phyloP scores from a whole-genome alignment of 2,888 invertebrate genomes.

The Pheosia tremula region DNA sequence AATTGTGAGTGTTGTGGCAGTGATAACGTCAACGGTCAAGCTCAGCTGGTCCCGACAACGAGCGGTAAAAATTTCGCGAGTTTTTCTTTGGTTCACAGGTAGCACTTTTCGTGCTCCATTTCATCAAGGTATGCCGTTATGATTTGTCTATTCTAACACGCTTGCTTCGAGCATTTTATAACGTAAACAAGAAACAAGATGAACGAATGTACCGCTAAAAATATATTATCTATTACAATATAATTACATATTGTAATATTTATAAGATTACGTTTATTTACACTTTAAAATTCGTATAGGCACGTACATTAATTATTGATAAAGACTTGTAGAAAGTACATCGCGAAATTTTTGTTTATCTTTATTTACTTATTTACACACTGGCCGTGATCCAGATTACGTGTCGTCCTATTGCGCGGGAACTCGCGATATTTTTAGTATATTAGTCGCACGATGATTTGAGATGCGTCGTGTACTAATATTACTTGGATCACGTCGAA shows the following conservation, averaged over 20 bases:
- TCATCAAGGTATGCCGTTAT: slow-evolving; percentile 80
- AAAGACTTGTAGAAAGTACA: slow-evolving; percentile 21
- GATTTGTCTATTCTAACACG: slow-evolving; percentile 45
- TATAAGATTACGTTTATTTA: slow-evolving; percentile 13
- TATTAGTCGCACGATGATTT: slow-evolving; percentile 65
- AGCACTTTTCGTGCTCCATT: slow-evolving; percentile 78
- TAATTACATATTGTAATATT: not conserved
- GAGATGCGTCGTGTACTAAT: slow-evolving; percentile 54
- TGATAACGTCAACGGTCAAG: slow-evolving; percentile 78
- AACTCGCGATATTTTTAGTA: slow-evolving; percentile 80
- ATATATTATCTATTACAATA: not conserved
- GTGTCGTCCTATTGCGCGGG: slow-evolving; percentile 79
- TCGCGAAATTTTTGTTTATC: slow-evolving; percentile 44
- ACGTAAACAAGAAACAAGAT: slow-evolving; percentile 19
- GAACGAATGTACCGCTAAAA: not conserved
- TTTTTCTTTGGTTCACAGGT: slow-evolving; percentile 71
- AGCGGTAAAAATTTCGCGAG: slow-evolving; percentile 80
- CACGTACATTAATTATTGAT: slow-evolving; percentile 19
- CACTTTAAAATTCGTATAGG: slow-evolving; percentile 21
- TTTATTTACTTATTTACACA: slow-evolving; percentile 61
- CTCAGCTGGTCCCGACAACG: slow-evolving; percentile 76
- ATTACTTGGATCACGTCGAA: slow-evolving; percentile 41
- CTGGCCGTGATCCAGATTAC: slow-evolving; percentile 83
- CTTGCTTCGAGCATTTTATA: slow-evolving; percentile 35
- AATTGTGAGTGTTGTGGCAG: slow-evolving; percentile 52